A percentile compares a stretch with the other conserved stretches of the same genome.
phyloP scores from a whole-genome alignment of 2,888 invertebrate species.

The Beris chalybata region DNA sequence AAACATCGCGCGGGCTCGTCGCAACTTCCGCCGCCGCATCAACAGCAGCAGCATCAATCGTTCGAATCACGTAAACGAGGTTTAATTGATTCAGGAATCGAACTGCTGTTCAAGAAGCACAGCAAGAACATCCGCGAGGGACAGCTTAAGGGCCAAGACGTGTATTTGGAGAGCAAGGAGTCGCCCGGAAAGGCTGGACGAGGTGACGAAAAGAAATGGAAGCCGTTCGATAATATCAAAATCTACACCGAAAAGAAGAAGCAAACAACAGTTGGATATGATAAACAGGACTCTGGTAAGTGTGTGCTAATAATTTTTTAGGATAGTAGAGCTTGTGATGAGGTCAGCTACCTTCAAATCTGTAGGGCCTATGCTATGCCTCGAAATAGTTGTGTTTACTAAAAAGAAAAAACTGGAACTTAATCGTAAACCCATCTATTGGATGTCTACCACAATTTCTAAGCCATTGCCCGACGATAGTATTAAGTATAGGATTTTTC shows the following conservation, averaged over 20 bases:
- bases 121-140: conserved; percentile 38
- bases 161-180: conserved; percentile 30
- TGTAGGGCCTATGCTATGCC: too few species aligned
- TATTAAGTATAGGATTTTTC: too few species aligned
- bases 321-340: too few species aligned
- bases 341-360: too few species aligned
- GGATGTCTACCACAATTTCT: too few species aligned
- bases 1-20: conserved; percentile 7
- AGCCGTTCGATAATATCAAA: conserved; percentile 43
- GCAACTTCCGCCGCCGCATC: conserved; percentile 9
- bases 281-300: conserved; percentile 25
- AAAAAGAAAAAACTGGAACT: too few species aligned
- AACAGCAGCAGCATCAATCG: conserved; percentile 29
- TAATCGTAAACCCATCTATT: too few species aligned
- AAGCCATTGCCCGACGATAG: too few species aligned
- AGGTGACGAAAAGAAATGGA: conserved; percentile 41
- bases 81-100: conserved; percentile 42
- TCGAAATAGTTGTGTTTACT: too few species aligned
- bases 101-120: conserved; percentile 42
- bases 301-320: too few species aligned
- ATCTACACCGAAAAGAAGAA: conserved; percentile 41
- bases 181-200: not conserved
- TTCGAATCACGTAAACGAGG: conserved; percentile 40
- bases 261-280: conserved; percentile 27
- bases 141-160: conserved; percentile 29